phyloP scores from a whole-genome alignment of 2,113 vertebrate genomes.

The Ginglymostoma cirratum region DNA sequence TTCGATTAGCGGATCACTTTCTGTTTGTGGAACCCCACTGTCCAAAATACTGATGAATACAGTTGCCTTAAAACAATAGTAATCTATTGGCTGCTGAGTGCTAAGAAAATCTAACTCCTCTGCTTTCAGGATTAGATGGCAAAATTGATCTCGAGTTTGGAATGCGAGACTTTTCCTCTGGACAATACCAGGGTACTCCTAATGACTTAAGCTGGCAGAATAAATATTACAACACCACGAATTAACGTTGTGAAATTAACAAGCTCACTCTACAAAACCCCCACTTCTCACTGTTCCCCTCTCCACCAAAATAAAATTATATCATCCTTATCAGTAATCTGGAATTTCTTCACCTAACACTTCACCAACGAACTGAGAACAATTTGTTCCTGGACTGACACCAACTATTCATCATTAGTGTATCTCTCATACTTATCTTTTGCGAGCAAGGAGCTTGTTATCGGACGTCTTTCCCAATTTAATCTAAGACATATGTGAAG shows the following conservation, averaged over 20 bases:
- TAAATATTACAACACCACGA: neutral
- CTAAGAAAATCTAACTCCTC: neutral
- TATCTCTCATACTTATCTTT: neutral
- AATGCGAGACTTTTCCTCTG: neutral
- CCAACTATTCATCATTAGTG: slow-evolving; percentile 25
- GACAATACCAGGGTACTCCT: neutral
- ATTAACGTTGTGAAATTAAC: neutral
- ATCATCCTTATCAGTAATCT: neutral
- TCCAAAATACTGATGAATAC: neutral
- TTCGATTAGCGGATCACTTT: neutral
- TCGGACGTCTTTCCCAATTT: slow-evolving; percentile 2
- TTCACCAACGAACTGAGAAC: slow-evolving; percentile 7
- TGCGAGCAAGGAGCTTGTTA: slow-evolving; percentile 7
- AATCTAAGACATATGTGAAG: slow-evolving; percentile 31
- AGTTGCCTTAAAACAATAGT: neutral
- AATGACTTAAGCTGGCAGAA: neutral
- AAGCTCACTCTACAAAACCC: too few species aligned
- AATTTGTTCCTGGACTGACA: slow-evolving; percentile 24
- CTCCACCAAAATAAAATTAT: neutral
- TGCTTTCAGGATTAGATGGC: neutral
- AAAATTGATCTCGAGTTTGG: neutral
- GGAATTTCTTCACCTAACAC: neutral
- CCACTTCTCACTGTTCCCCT: too few species aligned
- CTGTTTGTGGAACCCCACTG: neutral
- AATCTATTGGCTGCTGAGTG: neutral